phyloP scores from a whole-genome alignment of 2,888 invertebrate genomes.

The Epinotia ramella region DNA sequence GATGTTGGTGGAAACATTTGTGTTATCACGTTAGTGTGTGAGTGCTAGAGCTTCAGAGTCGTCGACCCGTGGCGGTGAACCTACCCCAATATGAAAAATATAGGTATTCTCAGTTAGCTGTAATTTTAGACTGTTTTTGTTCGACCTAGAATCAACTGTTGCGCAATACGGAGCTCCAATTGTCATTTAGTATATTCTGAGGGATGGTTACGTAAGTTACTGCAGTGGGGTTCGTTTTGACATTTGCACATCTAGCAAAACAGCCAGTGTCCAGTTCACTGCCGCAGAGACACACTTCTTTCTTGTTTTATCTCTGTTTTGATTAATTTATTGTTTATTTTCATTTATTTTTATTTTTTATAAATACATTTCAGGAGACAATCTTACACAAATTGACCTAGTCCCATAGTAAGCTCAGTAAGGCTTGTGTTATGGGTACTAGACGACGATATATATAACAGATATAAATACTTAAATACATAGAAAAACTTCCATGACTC shows the following conservation, averaged over 20 bases:
- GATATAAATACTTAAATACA: no score
- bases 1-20: constrained; percentile 52
- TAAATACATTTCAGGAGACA: no score
- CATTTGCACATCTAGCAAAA: neutral
- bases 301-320: no score
- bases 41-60: constrained; percentile 63
- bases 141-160: constrained; percentile 28
- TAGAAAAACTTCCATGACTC: no score
- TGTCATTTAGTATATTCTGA: neutral
- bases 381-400: no score
- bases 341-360: no score
- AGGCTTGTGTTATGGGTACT: no score
- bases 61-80: constrained; percentile 77
- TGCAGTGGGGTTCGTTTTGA: neutral
- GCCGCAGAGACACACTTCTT: no score
- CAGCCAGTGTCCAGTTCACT: no score
- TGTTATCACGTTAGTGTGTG: constrained; percentile 56
- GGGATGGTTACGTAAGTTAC: neutral
- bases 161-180: neutral
- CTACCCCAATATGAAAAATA: constrained; percentile 81
- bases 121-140: constrained; percentile 53
- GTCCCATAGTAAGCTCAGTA: no score
- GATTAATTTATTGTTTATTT: no score
- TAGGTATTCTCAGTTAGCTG: constrained; percentile 49
- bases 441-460: no score